A percentile compares a stretch with the other conserved stretches of the same genome.
Evolutionary conservation across 2,888 invertebrate species (phyloP).

Genomic region (Pollenia amentaria): DNA sequence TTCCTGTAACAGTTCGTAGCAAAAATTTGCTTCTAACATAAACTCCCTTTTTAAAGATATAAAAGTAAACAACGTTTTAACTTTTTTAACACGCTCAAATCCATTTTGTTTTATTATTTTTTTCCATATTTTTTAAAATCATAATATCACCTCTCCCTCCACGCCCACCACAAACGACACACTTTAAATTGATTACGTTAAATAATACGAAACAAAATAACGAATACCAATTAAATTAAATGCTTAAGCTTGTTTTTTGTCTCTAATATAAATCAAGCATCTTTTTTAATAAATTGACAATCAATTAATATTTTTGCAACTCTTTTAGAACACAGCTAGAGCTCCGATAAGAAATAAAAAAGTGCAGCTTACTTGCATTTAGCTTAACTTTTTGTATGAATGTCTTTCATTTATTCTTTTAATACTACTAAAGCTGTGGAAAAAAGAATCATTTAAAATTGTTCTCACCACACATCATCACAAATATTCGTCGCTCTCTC

Average conservation of each 20-base stretch:
- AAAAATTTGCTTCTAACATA: constrained; percentile 16
- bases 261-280: constrained; percentile 58
- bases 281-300: constrained; percentile 66
- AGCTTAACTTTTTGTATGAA: constrained; percentile 71
- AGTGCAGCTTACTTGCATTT: constrained; percentile 72
- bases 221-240: constrained; percentile 53
- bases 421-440: constrained; percentile 71
- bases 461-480: constrained; percentile 55
- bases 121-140: constrained; percentile 19
- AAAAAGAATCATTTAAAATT: constrained; percentile 64
- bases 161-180: constrained; percentile 11
- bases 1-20: not conserved
- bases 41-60: not conserved
- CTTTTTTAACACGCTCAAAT: constrained; percentile 2
- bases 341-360: constrained; percentile 64
- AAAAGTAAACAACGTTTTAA: not conserved
- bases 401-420: constrained; percentile 71
- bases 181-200: constrained; percentile 39
- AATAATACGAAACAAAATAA: constrained; percentile 38
- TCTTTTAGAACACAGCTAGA: constrained; percentile 70
- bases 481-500: constrained; percentile 41
- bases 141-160: not conserved
- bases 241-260: constrained; percentile 70
- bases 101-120: not conserved
- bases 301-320: constrained; percentile 76